Percentiles rank a stretch among this genome's conserved stretches.
These are phyloP conservation scores for Sarcophaga caerulescens DNA, from an alignment of 2,888 invertebrate species.

Conservation along the genomic window DNA sequence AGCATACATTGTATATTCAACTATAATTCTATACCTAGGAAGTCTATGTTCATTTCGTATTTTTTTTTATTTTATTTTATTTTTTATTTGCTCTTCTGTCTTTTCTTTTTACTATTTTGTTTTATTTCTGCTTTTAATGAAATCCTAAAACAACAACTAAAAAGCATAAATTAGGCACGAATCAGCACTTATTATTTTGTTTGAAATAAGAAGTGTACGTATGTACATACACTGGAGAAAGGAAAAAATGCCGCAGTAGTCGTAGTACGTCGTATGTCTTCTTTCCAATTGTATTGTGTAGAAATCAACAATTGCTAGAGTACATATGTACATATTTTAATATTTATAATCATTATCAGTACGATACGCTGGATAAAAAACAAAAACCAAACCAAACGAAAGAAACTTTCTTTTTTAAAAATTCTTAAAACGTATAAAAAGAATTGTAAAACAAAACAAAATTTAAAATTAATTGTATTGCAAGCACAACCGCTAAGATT, in stretches of 20 bases:
- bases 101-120: not conserved
- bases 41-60: not conserved
- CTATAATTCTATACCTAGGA: slow-evolving; percentile 26
- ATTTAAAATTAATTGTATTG: not conserved
- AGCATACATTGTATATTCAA: no score
- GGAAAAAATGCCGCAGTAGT: not conserved
- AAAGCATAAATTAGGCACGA: slow-evolving; percentile 62
- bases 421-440: slow-evolving; percentile 64
- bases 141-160: slow-evolving; percentile 11
- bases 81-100: not conserved
- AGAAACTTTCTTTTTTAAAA: slow-evolving; percentile 66
- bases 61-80: no score
- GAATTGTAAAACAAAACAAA: slow-evolving; percentile 7
- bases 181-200: slow-evolving; percentile 47
- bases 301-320: slow-evolving; percentile 2
- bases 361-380: not conserved
- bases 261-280: not conserved
- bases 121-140: slow-evolving; percentile 1
- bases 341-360: slow-evolving; percentile 27
- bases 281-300: not conserved
- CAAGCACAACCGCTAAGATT: slow-evolving; percentile 21
- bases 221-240: not conserved
- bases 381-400: not conserved
- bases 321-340: not conserved
- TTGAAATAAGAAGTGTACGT: not conserved